phyloP scores from a whole-genome alignment of 2,888 invertebrate species.

The Nemoura dubitans region DNA sequence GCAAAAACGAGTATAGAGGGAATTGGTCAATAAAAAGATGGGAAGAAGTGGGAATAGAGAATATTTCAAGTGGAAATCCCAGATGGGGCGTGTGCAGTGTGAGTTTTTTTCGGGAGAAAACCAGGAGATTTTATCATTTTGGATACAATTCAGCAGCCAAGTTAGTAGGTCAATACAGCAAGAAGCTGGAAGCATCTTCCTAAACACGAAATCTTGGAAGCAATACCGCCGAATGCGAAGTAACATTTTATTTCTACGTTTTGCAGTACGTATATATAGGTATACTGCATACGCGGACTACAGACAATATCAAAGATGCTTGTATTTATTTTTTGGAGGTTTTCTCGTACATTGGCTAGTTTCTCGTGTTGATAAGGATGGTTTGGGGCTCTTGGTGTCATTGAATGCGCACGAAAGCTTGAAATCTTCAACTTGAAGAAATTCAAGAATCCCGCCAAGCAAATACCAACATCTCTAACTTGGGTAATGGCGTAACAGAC shows the following conservation, averaged over 20 bases:
- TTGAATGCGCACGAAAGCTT: background rate
- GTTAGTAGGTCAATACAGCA: constrained; percentile 12
- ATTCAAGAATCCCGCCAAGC: background rate
- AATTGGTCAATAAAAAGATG: constrained; percentile 12
- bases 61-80: constrained; percentile 12
- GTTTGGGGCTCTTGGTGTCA: background rate
- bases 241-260: background rate
- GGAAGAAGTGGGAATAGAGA: constrained; percentile 7
- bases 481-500: background rate
- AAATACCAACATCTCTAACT: background rate
- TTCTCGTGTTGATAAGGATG: background rate
- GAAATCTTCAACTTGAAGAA: background rate
- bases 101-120: background rate
- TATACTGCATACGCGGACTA: background rate
- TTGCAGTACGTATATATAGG: background rate
- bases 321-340: background rate
- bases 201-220: constrained; percentile 5
- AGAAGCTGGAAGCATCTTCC: background rate
- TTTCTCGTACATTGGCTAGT: background rate
- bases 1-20: constrained; percentile 12
- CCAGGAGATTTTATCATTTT: constrained; percentile 4
- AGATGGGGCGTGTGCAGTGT: background rate
- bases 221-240: background rate
- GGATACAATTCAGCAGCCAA: background rate
- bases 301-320: background rate